Evolutionary conservation across 2,797 vertebrate genomes (phyloP).

Genomic region (Chloroceryle inda): DNA sequence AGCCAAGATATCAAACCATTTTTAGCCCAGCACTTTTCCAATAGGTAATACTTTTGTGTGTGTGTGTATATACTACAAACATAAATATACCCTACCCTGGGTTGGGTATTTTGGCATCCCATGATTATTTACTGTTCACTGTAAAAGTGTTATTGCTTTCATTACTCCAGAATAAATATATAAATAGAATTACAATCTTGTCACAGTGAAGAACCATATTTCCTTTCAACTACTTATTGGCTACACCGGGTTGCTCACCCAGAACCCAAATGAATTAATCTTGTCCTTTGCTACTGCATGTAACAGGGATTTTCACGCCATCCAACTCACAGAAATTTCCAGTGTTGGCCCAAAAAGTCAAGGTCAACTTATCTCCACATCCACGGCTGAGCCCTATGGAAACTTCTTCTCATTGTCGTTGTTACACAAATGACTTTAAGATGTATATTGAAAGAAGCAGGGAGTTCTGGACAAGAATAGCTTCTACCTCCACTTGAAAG

Average conservation of each 20-base stretch:
- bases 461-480: background rate
- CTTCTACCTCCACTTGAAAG: background rate
- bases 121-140: constrained; percentile 49
- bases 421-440: background rate
- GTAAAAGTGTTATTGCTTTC: constrained; percentile 60
- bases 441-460: background rate
- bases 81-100: background rate
- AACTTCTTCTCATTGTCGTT: background rate
- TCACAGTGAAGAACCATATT: background rate
- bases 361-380: background rate
- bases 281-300: background rate
- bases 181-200: constrained; percentile 37
- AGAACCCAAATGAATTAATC: background rate
- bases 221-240: background rate
- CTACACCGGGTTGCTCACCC: background rate
- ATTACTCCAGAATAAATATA: constrained; percentile 55
- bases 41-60: background rate
- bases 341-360: background rate
- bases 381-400: background rate
- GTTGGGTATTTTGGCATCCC: constrained; percentile 21
- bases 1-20: background rate
- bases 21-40: background rate
- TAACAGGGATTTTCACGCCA: background rate
- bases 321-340: background rate
- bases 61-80: background rate